A percentile compares a stretch with the other conserved stretches of the same genome.
phyloP scores from a whole-genome alignment of 2,113 vertebrate genomes.

The Ploceus nigricollis region DNA sequence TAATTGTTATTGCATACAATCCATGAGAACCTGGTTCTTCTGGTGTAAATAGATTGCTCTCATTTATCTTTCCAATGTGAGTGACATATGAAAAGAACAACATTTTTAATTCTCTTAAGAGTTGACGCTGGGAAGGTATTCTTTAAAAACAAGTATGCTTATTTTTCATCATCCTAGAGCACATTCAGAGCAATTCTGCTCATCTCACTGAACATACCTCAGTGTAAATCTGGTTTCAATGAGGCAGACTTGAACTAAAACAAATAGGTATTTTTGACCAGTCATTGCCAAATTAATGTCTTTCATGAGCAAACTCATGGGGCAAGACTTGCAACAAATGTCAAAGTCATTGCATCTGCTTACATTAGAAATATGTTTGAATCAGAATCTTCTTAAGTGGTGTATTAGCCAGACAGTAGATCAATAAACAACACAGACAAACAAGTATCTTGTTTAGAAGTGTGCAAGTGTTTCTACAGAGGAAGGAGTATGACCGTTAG shows the following conservation, averaged over 20 bases:
- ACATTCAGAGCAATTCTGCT: neutral
- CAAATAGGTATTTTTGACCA: neutral
- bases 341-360: neutral
- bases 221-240: neutral
- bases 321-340: neutral
- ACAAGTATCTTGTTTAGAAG: neutral
- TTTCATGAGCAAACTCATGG: neutral
- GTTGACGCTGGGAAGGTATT: neutral
- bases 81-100: neutral
- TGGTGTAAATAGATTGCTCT: neutral
- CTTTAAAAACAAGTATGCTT: neutral
- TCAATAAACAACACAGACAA: slow-evolving; percentile 27
- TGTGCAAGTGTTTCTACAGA: neutral
- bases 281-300: neutral
- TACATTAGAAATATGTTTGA: neutral
- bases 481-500: neutral
- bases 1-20: neutral
- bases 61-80: neutral
- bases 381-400: neutral
- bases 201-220: neutral
- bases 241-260: neutral
- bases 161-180: neutral
- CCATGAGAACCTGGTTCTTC: neutral
- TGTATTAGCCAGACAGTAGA: neutral
- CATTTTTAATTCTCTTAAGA: neutral